Base-by-base conservation (phyloP, 2,797 vertebrate genomes). In the Lacerta bilineata region DNA sequence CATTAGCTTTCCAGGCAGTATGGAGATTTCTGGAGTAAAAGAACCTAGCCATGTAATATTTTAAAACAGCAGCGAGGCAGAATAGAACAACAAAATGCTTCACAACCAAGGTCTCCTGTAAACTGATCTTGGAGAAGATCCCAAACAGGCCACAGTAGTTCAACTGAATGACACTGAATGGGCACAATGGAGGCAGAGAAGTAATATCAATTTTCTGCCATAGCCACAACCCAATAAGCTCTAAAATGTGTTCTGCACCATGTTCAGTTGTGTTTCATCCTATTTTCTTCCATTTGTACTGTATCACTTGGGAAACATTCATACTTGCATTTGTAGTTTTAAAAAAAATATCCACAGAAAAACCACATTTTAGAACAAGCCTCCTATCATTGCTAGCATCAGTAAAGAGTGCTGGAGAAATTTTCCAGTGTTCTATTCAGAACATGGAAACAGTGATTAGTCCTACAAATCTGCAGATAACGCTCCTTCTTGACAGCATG, bases 381-480 rank as follows among this genome's bases (percentile, higher is more conserved):
- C 41, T 78, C 23, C 23, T 64, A 36, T 66, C 77, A 46, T 36
- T 50, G 15, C 69, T 39, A 29, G 23, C 23, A 66, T 18, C 33
- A 55, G 13, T 69, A 83, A 69, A 77, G 13, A 75, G 15, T 29
- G 29, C 41, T 64, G 41, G 55, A 41, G 69, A 61, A 76, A 76
- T 68, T 81, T 76, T 68, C 59, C 41, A 1, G 23, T 33, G 18
- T 89, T 85, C 59, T 68, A 27, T 81, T 89, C 18, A 81, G 78
- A 79, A 68, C 23, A 50, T 13, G 85, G 83, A 81, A 41, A 50
- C 64, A 84, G 23, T 76, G 59, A 90, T 82, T 71, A 88, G 83
- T 82, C 9, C 46, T 76, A 80, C 79, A 85, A 87, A 90, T 75
- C 69, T 87, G 46, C 72, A 85, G 72, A 85, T 69, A 85, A 90